phyloP scores from a whole-genome alignment of 2,797 vertebrate species.

The Decapterus maruadsi region DNA sequence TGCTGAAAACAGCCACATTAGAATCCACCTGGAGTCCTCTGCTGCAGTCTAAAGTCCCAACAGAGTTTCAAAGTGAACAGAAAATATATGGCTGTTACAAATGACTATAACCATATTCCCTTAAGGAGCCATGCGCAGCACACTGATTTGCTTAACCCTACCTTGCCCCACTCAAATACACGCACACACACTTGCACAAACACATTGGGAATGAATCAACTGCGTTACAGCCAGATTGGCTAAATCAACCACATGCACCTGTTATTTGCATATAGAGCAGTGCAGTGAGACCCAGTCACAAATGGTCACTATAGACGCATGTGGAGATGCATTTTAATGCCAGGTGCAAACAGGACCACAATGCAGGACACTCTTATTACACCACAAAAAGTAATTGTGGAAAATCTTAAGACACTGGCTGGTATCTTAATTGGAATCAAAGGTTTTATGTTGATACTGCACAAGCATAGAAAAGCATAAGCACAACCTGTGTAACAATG shows the following conservation, averaged over 20 bases:
- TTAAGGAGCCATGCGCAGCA: no score
- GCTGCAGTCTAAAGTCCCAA: no score
- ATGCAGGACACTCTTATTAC: not conserved
- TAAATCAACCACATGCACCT: not conserved
- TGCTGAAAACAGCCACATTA: no score
- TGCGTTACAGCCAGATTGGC: no score
- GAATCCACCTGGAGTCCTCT: no score
- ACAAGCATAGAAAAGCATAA: not conserved
- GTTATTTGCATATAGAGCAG: not conserved
- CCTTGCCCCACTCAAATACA: no score
- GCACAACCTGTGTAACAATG: not conserved
- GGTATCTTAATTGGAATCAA: not conserved
- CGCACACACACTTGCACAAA: no score
- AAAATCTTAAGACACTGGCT: not conserved
- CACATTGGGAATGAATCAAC: no score
- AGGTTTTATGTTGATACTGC: not conserved
- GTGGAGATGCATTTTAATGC: not conserved
- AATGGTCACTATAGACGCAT: not conserved
- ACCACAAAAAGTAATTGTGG: not conserved
- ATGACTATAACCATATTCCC: no score
- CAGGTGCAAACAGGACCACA: not conserved
- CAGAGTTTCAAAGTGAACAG: no score
- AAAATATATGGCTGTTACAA: no score
- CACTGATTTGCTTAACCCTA: no score
- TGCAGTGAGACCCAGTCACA: not conserved